Evolutionary conservation across 2,113 vertebrate species (phyloP).

Genomic region (Callipepla squamata): DNA sequence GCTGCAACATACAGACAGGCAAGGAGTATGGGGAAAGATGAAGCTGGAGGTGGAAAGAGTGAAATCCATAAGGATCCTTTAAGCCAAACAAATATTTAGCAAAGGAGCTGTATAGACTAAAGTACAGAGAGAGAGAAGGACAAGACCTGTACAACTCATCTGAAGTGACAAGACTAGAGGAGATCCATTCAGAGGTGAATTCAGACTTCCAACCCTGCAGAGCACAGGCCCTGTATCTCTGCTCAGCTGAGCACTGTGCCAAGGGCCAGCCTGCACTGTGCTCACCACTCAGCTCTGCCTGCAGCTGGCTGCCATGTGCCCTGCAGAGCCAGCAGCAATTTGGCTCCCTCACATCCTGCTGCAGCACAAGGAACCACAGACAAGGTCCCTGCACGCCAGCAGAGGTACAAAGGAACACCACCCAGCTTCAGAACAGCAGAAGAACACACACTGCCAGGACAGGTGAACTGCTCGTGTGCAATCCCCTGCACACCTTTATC

Average conservation of each 20-base stretch:
- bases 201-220: neutral
- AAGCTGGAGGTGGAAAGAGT: neutral
- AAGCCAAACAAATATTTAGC: neutral
- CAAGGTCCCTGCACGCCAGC: rapidly evolving
- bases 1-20: neutral
- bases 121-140: neutral
- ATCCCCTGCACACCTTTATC: neutral
- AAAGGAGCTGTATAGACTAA: neutral
- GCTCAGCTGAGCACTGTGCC: neutral
- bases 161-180: neutral
- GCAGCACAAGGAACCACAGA: neutral
- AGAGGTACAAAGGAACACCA: neutral
- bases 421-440: neutral
- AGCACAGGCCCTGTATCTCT: neutral
- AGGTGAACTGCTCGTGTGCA: neutral
- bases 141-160: neutral
- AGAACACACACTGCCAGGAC: neutral
- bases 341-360: neutral
- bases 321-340: neutral
- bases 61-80: neutral
- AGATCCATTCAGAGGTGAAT: neutral
- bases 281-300: neutral
- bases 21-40: neutral
- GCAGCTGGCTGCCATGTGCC: neutral
- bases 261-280: neutral